Percentiles rank a stretch among this genome's conserved stretches.
Conservation (phyloP, 2,797 vertebrate species). For the Diplodus puntazzo region DNA sequence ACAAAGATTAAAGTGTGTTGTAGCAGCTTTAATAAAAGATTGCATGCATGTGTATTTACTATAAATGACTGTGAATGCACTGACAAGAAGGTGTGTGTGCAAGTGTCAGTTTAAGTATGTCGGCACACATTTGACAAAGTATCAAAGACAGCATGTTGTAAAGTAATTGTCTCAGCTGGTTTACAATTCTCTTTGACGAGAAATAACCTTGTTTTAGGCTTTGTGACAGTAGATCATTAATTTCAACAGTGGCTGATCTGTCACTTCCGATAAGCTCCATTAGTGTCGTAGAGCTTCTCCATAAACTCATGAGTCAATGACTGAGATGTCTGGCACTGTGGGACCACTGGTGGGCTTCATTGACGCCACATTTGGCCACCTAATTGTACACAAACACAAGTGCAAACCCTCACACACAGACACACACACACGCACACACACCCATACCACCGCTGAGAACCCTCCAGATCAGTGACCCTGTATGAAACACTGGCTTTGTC, state of each 20-base stretch:
- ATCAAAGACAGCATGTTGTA: neutral
- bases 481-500: constrained; percentile 78
- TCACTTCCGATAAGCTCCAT: constrained; percentile 18
- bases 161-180: neutral
- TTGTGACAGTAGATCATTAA: neutral
- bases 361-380: constrained; percentile 68
- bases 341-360: constrained; percentile 70
- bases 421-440: constrained; percentile 24
- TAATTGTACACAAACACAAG: constrained; percentile 36
- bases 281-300: neutral
- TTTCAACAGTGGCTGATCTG: neutral
- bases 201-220: neutral
- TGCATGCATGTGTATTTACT: neutral
- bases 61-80: neutral
- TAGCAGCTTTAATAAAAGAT: too few species aligned
- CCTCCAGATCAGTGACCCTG: constrained; percentile 74
- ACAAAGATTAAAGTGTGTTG: too few species aligned
- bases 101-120: neutral
- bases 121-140: neutral
- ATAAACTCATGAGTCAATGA: constrained; percentile 55
- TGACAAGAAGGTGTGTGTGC: too few species aligned
- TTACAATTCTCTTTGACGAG: neutral
- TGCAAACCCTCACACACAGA: constrained; percentile 17
- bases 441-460: constrained; percentile 72
- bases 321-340: constrained; percentile 37